phyloP scores from a whole-genome alignment of 2,113 vertebrate genomes.

The Syngnathoides biaculeatus region DNA sequence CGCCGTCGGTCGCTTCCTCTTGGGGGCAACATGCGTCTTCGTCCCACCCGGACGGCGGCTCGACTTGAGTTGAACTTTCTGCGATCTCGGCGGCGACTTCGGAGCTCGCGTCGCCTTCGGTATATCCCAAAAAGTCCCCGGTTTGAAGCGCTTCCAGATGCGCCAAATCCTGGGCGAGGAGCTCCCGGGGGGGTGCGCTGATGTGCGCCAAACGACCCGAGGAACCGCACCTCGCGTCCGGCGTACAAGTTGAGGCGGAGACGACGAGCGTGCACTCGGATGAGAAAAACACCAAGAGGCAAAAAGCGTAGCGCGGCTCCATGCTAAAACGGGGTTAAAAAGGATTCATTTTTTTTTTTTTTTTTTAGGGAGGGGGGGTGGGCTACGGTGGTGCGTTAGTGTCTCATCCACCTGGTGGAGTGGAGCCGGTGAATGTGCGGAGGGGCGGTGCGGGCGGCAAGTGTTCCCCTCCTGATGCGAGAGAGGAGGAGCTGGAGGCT shows the following conservation, averaged over 20 bases:
- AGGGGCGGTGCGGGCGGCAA: constrained; percentile 57
- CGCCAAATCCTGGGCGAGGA: constrained; percentile 34
- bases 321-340: constrained; percentile 55
- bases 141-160: constrained; percentile 33
- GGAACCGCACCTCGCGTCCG: constrained; percentile 74
- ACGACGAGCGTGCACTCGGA: constrained; percentile 62
- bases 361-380: constrained; percentile 9
- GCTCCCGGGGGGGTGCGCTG: constrained; percentile 30
- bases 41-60: not conserved
- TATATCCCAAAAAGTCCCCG: constrained; percentile 42
- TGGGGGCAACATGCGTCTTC: constrained; percentile 19
- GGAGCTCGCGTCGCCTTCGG: not conserved
- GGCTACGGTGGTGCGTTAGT: constrained; percentile 24
- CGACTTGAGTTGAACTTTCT: constrained; percentile 59
- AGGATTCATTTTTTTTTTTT: constrained; percentile 34
- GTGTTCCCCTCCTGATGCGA: constrained; percentile 62
- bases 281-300: constrained; percentile 30
- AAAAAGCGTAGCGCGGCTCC: constrained; percentile 55
- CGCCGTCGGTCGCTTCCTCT: constrained; percentile 16
- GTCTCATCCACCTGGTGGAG: constrained; percentile 52
- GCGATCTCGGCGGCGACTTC: constrained; percentile 13
- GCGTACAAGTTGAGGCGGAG: constrained; percentile 54
- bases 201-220: constrained; percentile 54
- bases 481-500: constrained; percentile 71
- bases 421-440: constrained; percentile 49